These are phyloP conservation scores for Sander lucioperca DNA, from an alignment of 2,113 vertebrate species.

Conservation along the genomic window DNA sequence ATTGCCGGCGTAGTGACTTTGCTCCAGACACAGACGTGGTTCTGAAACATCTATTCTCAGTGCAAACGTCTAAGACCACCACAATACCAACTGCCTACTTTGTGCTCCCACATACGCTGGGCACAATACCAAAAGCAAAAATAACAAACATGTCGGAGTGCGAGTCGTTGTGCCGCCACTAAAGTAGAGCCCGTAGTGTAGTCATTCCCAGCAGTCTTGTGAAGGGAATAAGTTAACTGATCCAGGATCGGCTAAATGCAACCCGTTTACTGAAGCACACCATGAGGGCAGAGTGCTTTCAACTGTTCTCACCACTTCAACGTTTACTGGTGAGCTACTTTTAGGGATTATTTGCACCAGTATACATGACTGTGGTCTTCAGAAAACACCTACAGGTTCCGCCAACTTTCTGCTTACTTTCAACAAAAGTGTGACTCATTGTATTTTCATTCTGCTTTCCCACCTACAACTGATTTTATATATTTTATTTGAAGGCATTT, in stretches of 20 bases:
- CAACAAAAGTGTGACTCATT: not conserved
- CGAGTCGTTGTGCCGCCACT: not conserved
- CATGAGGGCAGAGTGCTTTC: conserved; percentile 5
- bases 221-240: not conserved
- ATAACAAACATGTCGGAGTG: not conserved
- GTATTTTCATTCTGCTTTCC: not conserved
- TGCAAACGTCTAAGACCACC: not conserved
- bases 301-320: not conserved
- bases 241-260: not conserved
- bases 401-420: not conserved
- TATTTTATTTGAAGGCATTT: not conserved
- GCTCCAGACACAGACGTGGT: not conserved
- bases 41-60: not conserved
- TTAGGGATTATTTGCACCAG: conserved; percentile 15
- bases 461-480: not conserved
- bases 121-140: not conserved
- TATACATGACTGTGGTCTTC: not conserved
- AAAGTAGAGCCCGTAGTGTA: not conserved
- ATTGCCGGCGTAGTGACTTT: not conserved
- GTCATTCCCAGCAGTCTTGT: not conserved
- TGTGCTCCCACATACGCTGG: not conserved
- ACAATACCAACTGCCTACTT: not conserved
- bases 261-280: not conserved
- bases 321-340: conserved; percentile 9
- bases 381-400: not conserved